Percentiles rank a stretch among this genome's conserved stretches.
Evolutionary conservation across 35 echinoderm and acorn worm species (phyloP).

Genomic region (Strongylocentrotus purpuratus): DNA sequence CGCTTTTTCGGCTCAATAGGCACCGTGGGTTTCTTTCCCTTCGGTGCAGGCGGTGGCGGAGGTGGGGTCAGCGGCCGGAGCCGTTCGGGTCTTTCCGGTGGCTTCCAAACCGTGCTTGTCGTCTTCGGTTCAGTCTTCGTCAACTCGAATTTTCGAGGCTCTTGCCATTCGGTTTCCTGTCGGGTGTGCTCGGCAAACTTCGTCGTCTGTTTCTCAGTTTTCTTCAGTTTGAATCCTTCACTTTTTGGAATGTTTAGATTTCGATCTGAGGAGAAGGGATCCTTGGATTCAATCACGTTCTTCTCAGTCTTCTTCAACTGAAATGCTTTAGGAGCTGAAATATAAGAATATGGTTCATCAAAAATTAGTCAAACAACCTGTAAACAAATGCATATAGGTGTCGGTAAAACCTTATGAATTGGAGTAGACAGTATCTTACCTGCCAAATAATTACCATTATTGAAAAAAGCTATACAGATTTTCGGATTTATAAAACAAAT

Average conservation of each 20-base stretch:
- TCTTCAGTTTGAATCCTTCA: conserved; percentile 71
- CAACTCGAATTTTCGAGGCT: conserved; percentile 70
- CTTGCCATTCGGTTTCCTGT: conserved; percentile 67
- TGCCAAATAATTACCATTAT: too few relatives aligned
- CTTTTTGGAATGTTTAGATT: conserved; percentile 71
- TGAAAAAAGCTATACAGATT: too few relatives aligned
- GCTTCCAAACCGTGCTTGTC: conserved; percentile 64
- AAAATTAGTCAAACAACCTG: not conserved
- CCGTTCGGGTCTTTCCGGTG: conserved; percentile 52
- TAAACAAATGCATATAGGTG: not conserved
- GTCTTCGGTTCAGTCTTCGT: conserved; percentile 54
- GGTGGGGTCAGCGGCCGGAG: conserved; percentile 55
- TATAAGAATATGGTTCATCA: not conserved
- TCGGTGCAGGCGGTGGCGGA: conserved; percentile 57
- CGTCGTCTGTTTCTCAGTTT: conserved; percentile 69
- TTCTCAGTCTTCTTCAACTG: conserved; percentile 62
- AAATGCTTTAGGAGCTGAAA: conserved; percentile 77
- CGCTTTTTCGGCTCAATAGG: conserved; percentile 56
- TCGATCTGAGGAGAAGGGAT: conserved; percentile 75
- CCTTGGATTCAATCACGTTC: conserved; percentile 55
- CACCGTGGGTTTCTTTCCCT: conserved; percentile 56
- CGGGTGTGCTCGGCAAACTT: conserved; percentile 43
- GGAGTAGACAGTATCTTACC: too few relatives aligned
- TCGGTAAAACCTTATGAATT: too few relatives aligned
- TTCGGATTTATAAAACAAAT: too few relatives aligned